A percentile compares a stretch with the other conserved stretches of the same genome.
Evolutionary conservation across 2,113 vertebrate species (phyloP).

Genomic region (Geococcyx californianus): DNA sequence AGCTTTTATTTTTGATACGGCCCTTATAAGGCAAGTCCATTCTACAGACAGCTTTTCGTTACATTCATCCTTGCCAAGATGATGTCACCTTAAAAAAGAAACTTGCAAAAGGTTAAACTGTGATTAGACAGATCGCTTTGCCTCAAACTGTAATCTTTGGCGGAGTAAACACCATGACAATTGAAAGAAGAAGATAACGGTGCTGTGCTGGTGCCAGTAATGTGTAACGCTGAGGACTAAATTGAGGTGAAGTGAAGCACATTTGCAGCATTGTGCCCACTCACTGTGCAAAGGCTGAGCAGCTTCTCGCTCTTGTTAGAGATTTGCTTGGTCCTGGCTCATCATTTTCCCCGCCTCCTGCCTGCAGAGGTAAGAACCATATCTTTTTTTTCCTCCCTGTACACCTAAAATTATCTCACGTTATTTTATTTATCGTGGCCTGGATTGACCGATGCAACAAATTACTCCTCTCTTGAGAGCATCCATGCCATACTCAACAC

Average conservation of each 20-base stretch:
- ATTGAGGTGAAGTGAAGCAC: background rate
- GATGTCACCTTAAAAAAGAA: slow-evolving; percentile 66
- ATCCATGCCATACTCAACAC: background rate
- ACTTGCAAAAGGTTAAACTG: slow-evolving; percentile 55
- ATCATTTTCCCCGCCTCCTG: rapidly evolving
- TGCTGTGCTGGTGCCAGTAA: background rate
- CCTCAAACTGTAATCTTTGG: background rate
- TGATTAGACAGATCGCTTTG: slow-evolving; percentile 25
- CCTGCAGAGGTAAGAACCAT: background rate
- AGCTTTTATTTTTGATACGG: slow-evolving; percentile 62
- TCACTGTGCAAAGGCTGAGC: background rate
- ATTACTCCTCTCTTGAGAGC: background rate
- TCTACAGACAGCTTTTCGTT: slow-evolving; percentile 61
- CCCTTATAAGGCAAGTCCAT: slow-evolving; percentile 78
- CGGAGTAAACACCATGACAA: background rate
- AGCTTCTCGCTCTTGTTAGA: rapidly evolving
- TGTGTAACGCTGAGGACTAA: background rate
- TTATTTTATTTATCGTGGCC: background rate
- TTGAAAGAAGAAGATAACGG: background rate
- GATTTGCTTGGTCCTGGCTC: background rate
- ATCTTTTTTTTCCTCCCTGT: background rate
- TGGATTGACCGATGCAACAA: background rate
- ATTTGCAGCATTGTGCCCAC: background rate
- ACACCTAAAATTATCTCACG: background rate
- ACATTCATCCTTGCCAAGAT: slow-evolving; percentile 64